Evolutionary conservation across 2,888 invertebrate genomes (phyloP).

Genomic region (Macrophya alboannulata): DNA sequence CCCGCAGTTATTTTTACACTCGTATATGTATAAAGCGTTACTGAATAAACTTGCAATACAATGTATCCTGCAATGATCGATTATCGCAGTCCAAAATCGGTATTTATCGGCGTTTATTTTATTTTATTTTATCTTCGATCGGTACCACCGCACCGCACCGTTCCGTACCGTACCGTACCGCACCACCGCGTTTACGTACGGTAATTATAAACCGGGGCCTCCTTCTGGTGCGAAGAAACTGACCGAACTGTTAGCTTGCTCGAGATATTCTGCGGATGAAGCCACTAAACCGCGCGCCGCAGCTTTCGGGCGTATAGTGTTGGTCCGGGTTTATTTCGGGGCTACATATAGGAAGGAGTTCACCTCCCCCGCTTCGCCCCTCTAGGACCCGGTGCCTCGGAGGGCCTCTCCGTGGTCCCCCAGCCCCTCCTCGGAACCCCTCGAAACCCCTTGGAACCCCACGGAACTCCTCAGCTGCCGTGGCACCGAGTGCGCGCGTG

Average conservation of each 20-base stretch:
- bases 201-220: slow-evolving; percentile 18
- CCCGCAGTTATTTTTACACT: slow-evolving; percentile 15
- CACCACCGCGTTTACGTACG: slow-evolving; percentile 9
- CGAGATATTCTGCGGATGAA: slow-evolving; percentile 39
- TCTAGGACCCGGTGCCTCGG: slow-evolving; percentile 58
- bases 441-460: slow-evolving; percentile 55
- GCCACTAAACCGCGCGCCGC: slow-evolving; percentile 68
- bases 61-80: neutral
- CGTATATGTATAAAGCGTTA: neutral
- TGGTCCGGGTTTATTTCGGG: slow-evolving; percentile 76
- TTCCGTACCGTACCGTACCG: slow-evolving; percentile 25
- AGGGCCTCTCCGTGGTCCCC: slow-evolving; percentile 51
- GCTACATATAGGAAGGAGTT: slow-evolving; percentile 79
- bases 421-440: slow-evolving; percentile 63
- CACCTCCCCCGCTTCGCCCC: slow-evolving; percentile 73
- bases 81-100: neutral
- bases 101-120: no score
- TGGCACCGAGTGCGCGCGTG: slow-evolving; percentile 56
- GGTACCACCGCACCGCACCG: slow-evolving; percentile 24
- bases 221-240: slow-evolving; percentile 38
- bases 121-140: neutral
- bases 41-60: neutral
- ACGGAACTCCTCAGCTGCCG: slow-evolving; percentile 57
- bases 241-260: slow-evolving; percentile 51
- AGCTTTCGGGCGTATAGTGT: slow-evolving; percentile 76